A percentile compares a stretch with the other conserved stretches of the same genome.
Conservation (phyloP, 2,888 invertebrate genomes). For the Polylopha cassiicola region DNA sequence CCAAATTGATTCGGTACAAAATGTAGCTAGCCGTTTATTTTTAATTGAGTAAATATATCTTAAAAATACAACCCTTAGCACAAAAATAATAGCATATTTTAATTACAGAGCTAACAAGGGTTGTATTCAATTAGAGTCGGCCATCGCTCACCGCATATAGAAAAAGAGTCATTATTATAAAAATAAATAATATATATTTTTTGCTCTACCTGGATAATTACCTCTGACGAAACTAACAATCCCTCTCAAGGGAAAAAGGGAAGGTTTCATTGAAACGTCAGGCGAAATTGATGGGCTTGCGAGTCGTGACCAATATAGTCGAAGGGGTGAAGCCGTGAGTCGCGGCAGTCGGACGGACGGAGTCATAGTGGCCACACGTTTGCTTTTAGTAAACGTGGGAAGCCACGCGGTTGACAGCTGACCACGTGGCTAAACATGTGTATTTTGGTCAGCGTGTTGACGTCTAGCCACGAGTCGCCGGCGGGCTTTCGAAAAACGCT, state of each 20-base stretch:
- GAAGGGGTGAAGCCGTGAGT: conserved; percentile 57
- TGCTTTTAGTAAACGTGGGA: conserved; percentile 51
- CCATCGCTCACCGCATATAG: too few species aligned
- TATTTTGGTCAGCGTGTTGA: conserved; percentile 8
- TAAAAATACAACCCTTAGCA: too few species aligned
- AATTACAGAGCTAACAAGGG: conserved; percentile 24
- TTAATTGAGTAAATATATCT: too few species aligned
- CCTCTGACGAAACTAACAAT: conserved; percentile 44
- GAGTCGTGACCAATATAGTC: conserved; percentile 69
- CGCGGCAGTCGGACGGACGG: conserved; percentile 68
- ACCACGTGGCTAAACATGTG: conserved; percentile 47
- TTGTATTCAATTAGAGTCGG: conserved; percentile 58
- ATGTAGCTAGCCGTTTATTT: too few species aligned
- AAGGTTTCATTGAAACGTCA: conserved; percentile 73
- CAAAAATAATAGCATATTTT: too few species aligned
- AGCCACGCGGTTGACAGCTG: conserved; percentile 48
- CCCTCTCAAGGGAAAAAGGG: conserved; percentile 63
- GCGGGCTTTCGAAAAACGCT: not conserved
- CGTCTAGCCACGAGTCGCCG: conserved; percentile 7
- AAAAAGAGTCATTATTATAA: conserved; percentile 6
- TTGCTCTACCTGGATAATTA: conserved; percentile 41
- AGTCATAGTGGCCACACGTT: conserved; percentile 69
- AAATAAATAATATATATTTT: conserved; percentile 11
- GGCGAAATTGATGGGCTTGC: conserved; percentile 70
- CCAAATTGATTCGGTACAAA: too few species aligned